Conservation (phyloP, 1,140 invertebrate genomes). For the Cyclina sinensis region DNA sequence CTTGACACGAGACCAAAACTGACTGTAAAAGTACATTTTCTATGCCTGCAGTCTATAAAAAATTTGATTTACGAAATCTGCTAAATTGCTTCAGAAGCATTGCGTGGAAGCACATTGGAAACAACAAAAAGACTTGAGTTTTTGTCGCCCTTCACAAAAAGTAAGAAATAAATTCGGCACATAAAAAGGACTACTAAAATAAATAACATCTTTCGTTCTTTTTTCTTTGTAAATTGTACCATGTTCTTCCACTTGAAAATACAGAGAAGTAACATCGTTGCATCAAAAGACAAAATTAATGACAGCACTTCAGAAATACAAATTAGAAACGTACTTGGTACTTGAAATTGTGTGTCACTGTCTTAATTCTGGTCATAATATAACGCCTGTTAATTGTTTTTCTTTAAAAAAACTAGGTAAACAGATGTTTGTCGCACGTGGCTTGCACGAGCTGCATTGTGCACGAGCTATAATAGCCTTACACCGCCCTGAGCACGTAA, state of each 20-base stretch:
- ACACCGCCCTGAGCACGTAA: background rate
- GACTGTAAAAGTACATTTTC: background rate
- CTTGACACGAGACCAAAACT: background rate
- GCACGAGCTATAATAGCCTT: background rate
- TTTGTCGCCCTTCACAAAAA: background rate
- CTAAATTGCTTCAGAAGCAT: background rate
- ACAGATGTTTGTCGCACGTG: background rate
- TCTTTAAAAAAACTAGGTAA: background rate
- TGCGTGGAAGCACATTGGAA: background rate
- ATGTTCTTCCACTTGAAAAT: constrained; percentile 4
- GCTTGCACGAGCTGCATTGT: background rate
- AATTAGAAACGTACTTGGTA: constrained; percentile 18
- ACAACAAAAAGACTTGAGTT: too few species aligned
- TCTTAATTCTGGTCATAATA: background rate
- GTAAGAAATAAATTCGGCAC: background rate
- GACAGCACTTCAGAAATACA: constrained; percentile 28
- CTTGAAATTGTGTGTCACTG: constrained; percentile 38
- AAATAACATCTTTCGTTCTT: too few species aligned
- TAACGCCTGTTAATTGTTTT: constrained; percentile 8
- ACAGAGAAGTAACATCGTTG: background rate
- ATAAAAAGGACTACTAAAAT: background rate
- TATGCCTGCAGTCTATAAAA: background rate
- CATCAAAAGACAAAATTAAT: constrained; percentile 37
- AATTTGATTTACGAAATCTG: background rate
- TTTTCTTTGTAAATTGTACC: background rate